Evolutionary conservation across 2,888 invertebrate genomes (phyloP).

Genomic region (Platycheirus rosarum): DNA sequence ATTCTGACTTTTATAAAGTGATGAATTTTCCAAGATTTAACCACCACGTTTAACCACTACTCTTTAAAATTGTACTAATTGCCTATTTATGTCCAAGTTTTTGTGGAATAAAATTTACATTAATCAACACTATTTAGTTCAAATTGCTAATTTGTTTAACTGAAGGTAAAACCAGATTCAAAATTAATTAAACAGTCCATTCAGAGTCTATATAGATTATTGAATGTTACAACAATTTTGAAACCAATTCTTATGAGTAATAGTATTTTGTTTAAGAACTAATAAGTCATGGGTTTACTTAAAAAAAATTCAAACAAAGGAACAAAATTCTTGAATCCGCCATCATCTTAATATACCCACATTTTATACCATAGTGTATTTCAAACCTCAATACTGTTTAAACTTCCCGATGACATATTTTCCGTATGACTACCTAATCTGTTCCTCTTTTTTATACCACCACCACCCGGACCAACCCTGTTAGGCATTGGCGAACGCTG

Average conservation of each 20-base stretch:
- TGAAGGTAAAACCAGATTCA: background rate
- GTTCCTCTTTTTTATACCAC: constrained; percentile 79
- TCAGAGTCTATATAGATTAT: too few relatives aligned
- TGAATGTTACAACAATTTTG: too few relatives aligned
- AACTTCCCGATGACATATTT: constrained; percentile 82
- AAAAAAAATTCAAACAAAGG: background rate
- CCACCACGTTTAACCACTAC: too few relatives aligned
- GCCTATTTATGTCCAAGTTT: too few relatives aligned
- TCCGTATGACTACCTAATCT: constrained; percentile 82
- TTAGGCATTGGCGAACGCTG: constrained; percentile 82
- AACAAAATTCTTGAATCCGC: background rate
- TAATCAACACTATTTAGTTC: too few relatives aligned
- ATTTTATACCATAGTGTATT: background rate
- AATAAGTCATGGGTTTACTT: background rate
- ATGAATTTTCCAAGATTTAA: too few relatives aligned
- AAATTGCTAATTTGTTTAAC: constrained; percentile 10
- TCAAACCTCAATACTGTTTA: constrained; percentile 83
- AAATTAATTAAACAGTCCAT: too few relatives aligned
- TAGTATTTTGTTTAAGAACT: background rate
- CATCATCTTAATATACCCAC: constrained; percentile 41
- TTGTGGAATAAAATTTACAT: too few relatives aligned
- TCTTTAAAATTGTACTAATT: too few relatives aligned
- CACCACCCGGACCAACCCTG: constrained; percentile 76
- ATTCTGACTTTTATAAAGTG: too few relatives aligned
- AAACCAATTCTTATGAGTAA: background rate